Evolutionary conservation across 2,797 vertebrate species (phyloP), one percentile per base, ranked within the genome.

Genomic region (Pseudotriccus pelzelni): DNA sequence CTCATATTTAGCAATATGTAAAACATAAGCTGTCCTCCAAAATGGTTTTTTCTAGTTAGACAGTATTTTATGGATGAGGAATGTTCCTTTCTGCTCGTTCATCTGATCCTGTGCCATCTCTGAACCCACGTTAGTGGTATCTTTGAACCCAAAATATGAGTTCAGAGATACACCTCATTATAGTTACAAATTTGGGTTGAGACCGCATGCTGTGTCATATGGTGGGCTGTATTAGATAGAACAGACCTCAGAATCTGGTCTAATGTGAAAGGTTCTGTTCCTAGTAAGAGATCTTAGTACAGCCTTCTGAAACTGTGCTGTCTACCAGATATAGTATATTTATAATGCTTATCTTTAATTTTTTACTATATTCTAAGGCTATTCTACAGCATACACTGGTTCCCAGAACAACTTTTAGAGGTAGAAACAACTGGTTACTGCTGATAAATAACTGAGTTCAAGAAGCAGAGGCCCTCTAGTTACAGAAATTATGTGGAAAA

Each of bases 1-100:
- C 85, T 87, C 50, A 63, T 95, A 93, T 95, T 96, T 78, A 94
- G 68, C 63, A 94, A 81, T 53, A 55, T 91, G 88, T 90, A 90
- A 94, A 86, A 92, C 12, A n/a, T 85, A 86, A 78, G 50, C 70
- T 67, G 6, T 85, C 46, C 19, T 94, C 60, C 56, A 68, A 66
- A 66, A 16, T 64, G 18, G 5, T 67, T 87, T 23, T 87, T 83
- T 50, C 55, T 80, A 58, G 21, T 62, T 70, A 19, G 7, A 23
- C 24, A 16, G 37, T 52, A 66, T 91, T 90, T 90, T 91, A 43
- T 58, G 46, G 28, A 17, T 39, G 30, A 77, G 24, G 21, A 87
- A n/a, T 15, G 23, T 76, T 92, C 25, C 36, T 85, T 94, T 84
- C 23, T 93, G 91, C 56, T 84, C 12, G 28, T 81, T 81, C 37